These are phyloP conservation scores for Xenopus laevis DNA, from an alignment of 2,113 vertebrate genomes.

Conservation along the genomic window DNA sequence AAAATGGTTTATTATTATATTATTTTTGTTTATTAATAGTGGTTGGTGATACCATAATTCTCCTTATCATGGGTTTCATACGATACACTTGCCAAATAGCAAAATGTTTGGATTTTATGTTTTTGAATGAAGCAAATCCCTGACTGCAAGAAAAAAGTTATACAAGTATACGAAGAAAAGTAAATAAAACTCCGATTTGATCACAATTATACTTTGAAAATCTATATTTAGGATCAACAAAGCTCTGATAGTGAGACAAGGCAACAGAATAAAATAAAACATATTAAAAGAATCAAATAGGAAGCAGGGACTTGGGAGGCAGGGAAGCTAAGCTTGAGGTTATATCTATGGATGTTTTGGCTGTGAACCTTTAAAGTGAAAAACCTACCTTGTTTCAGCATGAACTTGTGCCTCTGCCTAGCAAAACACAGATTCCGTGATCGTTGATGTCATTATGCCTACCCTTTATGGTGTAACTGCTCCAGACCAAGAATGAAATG, in stretches of 20 bases:
- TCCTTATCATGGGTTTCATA: too few species aligned
- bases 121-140: too few species aligned
- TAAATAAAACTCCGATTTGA: not conserved
- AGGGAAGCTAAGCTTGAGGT: constrained; percentile 16
- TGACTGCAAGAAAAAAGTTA: too few species aligned
- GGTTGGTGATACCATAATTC: too few species aligned
- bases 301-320: not conserved
- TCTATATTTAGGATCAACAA: not conserved
- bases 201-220: too few species aligned
- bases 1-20: too few species aligned
- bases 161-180: too few species aligned
- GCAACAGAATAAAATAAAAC: too few species aligned
- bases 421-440: constrained; percentile 12
- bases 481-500: not conserved
- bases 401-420: constrained; percentile 18
- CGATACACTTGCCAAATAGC: too few species aligned
- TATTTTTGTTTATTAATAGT: too few species aligned
- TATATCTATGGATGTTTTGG: constrained; percentile 20
- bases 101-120: too few species aligned
- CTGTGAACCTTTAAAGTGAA: constrained; percentile 4
- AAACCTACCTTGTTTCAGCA: constrained; percentile 16
- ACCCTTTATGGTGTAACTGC: constrained; percentile 8
- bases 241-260: too few species aligned
- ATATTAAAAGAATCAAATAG: not conserved
- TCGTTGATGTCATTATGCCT: not conserved